phyloP scores from a whole-genome alignment of 2,797 vertebrate genomes.

The Acipenser ruthenus region DNA sequence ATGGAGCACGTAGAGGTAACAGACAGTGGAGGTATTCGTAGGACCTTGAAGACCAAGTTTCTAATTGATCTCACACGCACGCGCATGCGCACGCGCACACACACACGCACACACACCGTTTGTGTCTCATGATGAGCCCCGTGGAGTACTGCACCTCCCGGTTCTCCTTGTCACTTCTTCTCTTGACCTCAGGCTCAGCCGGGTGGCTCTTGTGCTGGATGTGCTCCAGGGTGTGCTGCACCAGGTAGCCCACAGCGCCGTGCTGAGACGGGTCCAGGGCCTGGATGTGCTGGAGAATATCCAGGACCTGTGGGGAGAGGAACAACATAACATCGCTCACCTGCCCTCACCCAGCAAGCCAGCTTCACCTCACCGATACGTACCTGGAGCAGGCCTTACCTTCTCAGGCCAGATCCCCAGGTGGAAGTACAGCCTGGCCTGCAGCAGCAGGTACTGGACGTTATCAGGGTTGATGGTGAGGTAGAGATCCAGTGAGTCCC shows the following conservation, averaged over 20 bases:
- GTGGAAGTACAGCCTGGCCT: conserved; percentile 94
- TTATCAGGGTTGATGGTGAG: conserved; percentile 96
- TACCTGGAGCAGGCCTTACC: conserved; percentile 51
- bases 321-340: neutral
- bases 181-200: conserved; percentile 75
- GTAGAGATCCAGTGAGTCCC: conserved; percentile 93
- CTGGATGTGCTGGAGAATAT: conserved; percentile 95
- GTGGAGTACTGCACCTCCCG: conserved; percentile 81
- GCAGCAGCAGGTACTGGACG: conserved; percentile 90
- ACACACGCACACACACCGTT: conserved; percentile 62
- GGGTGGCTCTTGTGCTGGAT: conserved; percentile 91
- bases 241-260: conserved; percentile 86
- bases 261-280: conserved; percentile 91
- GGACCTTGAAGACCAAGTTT: neutral
- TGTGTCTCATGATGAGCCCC: conserved; percentile 93
- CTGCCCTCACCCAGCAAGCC: neutral
- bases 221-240: conserved; percentile 93
- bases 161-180: conserved; percentile 75
- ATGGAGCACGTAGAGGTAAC: no score
- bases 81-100: neutral
- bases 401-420: conserved; percentile 98
- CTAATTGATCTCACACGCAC: neutral
- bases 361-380: neutral
- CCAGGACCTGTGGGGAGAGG: conserved; percentile 71
- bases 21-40: no score